A percentile compares a stretch with the other conserved stretches of the same genome.
These are phyloP conservation scores for Sebastes alutus DNA, from an alignment of 2,797 vertebrate species.

Conservation along the genomic window DNA sequence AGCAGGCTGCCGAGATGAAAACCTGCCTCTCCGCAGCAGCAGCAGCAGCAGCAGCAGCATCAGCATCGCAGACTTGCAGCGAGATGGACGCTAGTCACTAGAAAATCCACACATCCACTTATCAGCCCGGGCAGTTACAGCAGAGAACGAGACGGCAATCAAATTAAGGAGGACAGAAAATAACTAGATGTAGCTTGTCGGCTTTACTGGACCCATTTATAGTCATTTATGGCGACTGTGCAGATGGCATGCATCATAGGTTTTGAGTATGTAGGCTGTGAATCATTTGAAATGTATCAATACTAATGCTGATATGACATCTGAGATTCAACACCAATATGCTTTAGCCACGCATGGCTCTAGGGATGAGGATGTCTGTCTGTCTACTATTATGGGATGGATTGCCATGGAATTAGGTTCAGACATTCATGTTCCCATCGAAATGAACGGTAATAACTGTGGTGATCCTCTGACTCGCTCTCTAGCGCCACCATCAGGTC, in stretches of 20 bases:
- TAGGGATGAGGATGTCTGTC: not conserved
- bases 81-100: not conserved
- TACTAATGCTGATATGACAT: not conserved
- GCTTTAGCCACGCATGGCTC: not conserved
- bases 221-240: not conserved
- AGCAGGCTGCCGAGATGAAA: constrained; percentile 47
- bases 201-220: constrained; percentile 7
- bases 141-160: not conserved
- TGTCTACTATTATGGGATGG: not conserved
- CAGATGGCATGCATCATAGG: constrained; percentile 11
- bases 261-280: not conserved
- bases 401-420: not conserved
- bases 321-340: not conserved
- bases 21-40: constrained; percentile 39
- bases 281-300: not conserved
- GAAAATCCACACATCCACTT: constrained; percentile 17
- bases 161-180: not conserved
- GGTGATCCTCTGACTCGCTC: not conserved
- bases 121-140: not conserved
- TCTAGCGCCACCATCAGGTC: not conserved
- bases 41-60: not conserved
- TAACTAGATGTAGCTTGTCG: not conserved
- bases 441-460: not conserved
- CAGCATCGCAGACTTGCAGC: constrained; percentile 15
- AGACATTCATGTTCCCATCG: not conserved